These are phyloP conservation scores for Meganola albula DNA, from an alignment of 2,888 invertebrate genomes.

Conservation along the genomic window DNA sequence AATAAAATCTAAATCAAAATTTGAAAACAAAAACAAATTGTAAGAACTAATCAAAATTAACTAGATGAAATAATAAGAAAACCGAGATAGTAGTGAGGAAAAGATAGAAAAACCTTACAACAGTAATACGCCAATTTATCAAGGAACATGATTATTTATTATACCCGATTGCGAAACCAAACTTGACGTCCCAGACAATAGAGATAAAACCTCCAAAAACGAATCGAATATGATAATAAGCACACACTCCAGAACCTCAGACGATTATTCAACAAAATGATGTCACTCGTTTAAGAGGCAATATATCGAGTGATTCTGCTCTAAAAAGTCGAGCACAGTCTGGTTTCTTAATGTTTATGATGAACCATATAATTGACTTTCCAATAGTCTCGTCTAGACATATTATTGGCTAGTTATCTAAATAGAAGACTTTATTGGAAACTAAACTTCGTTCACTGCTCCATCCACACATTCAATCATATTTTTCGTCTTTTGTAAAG, in stretches of 20 bases:
- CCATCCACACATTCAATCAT: too few species aligned
- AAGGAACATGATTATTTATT: conserved; percentile 24
- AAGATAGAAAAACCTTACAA: conserved; percentile 2
- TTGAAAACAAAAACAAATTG: neutral
- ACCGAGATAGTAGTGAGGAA: neutral
- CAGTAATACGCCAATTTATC: conserved; percentile 15
- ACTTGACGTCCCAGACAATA: conserved; percentile 26
- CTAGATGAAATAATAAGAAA: neutral
- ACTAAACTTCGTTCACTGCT: too few species aligned
- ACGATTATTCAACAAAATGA: conserved; percentile 18
- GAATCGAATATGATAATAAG: conserved; percentile 29
- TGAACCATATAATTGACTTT: conserved; percentile 25
- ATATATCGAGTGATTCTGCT: conserved; percentile 16
- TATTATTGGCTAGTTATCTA: conserved; percentile 23
- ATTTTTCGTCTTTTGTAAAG: too few species aligned
- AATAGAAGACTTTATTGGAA: conserved; percentile 16
- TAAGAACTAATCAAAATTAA: neutral
- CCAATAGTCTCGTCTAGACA: conserved; percentile 27
- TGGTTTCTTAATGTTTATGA: conserved; percentile 22
- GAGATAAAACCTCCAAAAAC: conserved; percentile 17
- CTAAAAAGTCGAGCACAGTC: conserved; percentile 20
- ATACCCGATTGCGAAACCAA: conserved; percentile 5
- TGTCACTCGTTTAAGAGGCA: conserved; percentile 23
- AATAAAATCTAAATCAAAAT: neutral
- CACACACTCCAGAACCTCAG: neutral